A percentile compares a stretch with the other conserved stretches of the same genome.
These are phyloP conservation scores for Corythornis madagascariensis DNA, from an alignment of 2,113 vertebrate species.

Conservation along the genomic window DNA sequence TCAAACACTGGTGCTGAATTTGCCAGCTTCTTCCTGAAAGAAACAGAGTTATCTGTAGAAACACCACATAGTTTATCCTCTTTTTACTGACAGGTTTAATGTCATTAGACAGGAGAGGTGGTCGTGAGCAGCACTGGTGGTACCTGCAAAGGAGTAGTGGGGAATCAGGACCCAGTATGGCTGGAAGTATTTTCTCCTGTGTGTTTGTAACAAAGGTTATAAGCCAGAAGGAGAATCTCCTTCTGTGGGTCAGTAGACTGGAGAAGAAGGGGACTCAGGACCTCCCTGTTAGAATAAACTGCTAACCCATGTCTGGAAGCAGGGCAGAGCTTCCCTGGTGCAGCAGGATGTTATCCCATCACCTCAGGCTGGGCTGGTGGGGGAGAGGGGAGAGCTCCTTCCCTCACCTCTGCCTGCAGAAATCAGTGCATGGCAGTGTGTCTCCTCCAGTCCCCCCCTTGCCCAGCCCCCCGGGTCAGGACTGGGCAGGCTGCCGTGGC, in stretches of 20 bases:
- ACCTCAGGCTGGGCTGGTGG: neutral
- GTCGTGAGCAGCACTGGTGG: neutral
- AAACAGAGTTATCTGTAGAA: neutral
- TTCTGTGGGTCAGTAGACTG: neutral
- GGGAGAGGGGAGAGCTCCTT: neutral
- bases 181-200: neutral
- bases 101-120: neutral
- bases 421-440: neutral
- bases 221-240: neutral
- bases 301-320: neutral
- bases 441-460: neutral
- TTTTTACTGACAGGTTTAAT: neutral
- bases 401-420: neutral
- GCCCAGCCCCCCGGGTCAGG: neutral
- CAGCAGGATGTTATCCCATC: neutral
- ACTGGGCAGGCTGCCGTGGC: slow-evolving; percentile 18
- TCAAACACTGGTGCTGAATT: neutral
- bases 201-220: neutral
- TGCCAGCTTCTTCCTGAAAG: neutral
- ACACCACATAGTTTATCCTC: neutral
- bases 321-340: neutral
- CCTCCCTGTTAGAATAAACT: neutral
- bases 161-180: neutral
- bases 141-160: neutral
- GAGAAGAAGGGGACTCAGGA: neutral